Base-by-base conservation (phyloP, 2,888 invertebrate genomes). In the Ernsta delagoae region DNA sequence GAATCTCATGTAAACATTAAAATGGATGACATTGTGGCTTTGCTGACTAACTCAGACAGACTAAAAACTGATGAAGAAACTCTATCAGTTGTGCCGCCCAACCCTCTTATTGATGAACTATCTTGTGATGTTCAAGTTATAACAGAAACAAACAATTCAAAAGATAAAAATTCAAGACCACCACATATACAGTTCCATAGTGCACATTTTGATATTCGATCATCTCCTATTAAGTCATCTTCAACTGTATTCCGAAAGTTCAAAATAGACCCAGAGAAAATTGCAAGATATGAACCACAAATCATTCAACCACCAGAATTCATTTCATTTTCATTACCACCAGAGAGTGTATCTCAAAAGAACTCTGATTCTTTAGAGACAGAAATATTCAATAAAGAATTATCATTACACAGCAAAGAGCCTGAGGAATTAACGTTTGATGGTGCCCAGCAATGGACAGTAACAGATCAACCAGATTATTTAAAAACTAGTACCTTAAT, bases 191-290 rank as follows among this genome's bases (percentile, higher is more conserved):
- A 89, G 76, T 92, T 92, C 70, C 88, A 89, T 71, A 92, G 92
- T 71, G 77, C 92, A 54, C 92, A 92, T 77, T 93, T 93, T 63
- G 92, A 93, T 74, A 91, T 92, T 59, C 76, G 92, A 70, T 93
- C 92, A 1, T 92, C 92, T 3, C 92, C 92, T 2, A 92, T 93
- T 65, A 92, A 93, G 77, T 81, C 90, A 7, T 86, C 90, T 0
- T 86, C 92, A 0, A 84, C 89, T 11, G 80, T 87, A n/a, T 92
- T 92, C 66, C 83, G 83, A 43, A 92, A 90, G 74, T 90, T 93
- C 71, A 92, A 91, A 80, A 90, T 93, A 31, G 83, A 88, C 71
- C 87, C 90, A 1, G 87, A 88, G 64, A 86, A 89, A 72, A 79
- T 91, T 72, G 82, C 86, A 1, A 88, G 86, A 75, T 88, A 85